These are phyloP conservation scores for Kryptopterus vitreolus DNA, from an alignment of 2,797 vertebrate species.

Conservation along the genomic window DNA sequence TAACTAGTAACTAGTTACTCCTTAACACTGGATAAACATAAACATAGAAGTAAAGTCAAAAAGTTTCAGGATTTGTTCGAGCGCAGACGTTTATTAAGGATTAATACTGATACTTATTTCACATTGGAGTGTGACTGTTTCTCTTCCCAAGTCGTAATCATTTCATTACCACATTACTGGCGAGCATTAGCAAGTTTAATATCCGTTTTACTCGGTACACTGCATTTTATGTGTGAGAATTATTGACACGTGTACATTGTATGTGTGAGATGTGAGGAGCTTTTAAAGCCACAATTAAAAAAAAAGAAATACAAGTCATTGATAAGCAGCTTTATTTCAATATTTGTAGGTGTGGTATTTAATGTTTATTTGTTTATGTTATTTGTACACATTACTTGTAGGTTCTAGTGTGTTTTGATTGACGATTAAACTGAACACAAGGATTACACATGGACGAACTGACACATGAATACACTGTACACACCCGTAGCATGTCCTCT, in stretches of 20 bases:
- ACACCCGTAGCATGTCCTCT: background rate
- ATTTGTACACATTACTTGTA: background rate
- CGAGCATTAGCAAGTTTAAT: background rate
- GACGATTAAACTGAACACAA: background rate
- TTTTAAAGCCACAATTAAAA: background rate
- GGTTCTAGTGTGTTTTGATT: conserved; percentile 9
- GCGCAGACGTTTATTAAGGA: background rate
- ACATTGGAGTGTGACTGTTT: background rate
- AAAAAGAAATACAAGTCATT: background rate
- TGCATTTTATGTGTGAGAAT: background rate
- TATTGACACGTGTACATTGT: background rate
- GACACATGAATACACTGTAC: conserved; percentile 19
- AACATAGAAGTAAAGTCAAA: background rate
- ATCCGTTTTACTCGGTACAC: background rate
- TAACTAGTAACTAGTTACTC: too few species aligned
- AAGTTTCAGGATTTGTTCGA: background rate
- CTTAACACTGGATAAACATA: background rate
- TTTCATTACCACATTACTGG: background rate
- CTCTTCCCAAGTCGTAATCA: background rate
- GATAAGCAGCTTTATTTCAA: conserved; percentile 23
- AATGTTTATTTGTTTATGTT: background rate
- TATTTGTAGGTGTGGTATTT: background rate
- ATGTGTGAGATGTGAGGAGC: background rate
- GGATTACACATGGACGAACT: background rate
- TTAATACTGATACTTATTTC: background rate